Evolutionary conservation across 1,140 invertebrate species (phyloP).

Genomic region (Asbolus verrucosus): DNA sequence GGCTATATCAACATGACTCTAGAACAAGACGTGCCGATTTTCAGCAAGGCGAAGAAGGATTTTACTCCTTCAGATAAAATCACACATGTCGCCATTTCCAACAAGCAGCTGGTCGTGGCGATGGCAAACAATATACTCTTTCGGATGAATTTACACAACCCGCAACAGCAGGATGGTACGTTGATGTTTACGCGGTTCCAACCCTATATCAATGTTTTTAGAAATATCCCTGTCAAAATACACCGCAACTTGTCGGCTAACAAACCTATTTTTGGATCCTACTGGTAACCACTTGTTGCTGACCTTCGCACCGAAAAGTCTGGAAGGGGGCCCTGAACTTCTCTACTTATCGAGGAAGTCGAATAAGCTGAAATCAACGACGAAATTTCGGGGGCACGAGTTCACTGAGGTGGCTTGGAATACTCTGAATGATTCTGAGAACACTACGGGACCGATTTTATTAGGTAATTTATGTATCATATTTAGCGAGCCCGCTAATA

Average conservation of each 20-base stretch:
- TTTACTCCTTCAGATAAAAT: slow-evolving; percentile 82
- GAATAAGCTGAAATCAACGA: slow-evolving; percentile 67
- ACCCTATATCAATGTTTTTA: slow-evolving; percentile 52
- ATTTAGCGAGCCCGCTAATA: not conserved
- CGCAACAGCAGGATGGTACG: slow-evolving; percentile 84
- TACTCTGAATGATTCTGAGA: slow-evolving; percentile 77
- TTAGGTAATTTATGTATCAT: slow-evolving; percentile 72
- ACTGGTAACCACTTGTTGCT: slow-evolving; percentile 88
- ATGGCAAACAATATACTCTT: slow-evolving; percentile 87
- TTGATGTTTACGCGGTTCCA: too few species aligned
- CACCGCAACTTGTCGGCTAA: slow-evolving; percentile 72
- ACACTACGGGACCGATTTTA: slow-evolving; percentile 82
- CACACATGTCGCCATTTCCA: slow-evolving; percentile 83
- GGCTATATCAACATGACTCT: slow-evolving; percentile 78
- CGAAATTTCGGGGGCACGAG: slow-evolving; percentile 80
- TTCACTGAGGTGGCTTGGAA: slow-evolving; percentile 95
- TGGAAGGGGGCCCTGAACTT: slow-evolving; percentile 77
- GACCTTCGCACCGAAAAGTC: slow-evolving; percentile 75
- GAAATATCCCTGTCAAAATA: slow-evolving; percentile 75
- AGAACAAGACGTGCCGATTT: slow-evolving; percentile 80
- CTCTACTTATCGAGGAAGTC: slow-evolving; percentile 78
- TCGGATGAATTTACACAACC: slow-evolving; percentile 84
- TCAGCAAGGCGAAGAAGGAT: slow-evolving; percentile 82
- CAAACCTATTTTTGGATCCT: slow-evolving; percentile 87
- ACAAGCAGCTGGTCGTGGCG: slow-evolving; percentile 84